Conservation (phyloP, 2,113 vertebrate species). For the Pangasianodon hypophthalmus region DNA sequence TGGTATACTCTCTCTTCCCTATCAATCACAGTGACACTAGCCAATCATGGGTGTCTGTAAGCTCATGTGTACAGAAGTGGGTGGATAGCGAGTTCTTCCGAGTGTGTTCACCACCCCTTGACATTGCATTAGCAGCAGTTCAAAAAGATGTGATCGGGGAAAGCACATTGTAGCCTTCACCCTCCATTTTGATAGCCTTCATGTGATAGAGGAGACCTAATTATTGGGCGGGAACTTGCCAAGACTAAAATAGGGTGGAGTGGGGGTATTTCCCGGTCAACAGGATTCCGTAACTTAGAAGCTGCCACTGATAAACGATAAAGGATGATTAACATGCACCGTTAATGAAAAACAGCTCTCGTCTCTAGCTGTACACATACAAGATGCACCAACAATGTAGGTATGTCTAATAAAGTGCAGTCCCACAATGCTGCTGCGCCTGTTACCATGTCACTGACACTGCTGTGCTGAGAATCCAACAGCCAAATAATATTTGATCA, state of each 20-base stretch:
- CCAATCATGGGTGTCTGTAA: neutral
- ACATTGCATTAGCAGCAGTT: neutral
- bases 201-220: neutral
- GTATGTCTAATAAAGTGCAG: neutral
- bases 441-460: neutral
- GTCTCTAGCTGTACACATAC: neutral
- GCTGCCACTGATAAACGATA: neutral
- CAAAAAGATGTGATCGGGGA: neutral
- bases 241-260: too few relatives aligned
- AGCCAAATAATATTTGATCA: constrained; percentile 7
- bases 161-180: too few relatives aligned
- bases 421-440: neutral
- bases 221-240: neutral
- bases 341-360: neutral
- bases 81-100: neutral
- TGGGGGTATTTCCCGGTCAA: too few relatives aligned
- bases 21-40: neutral
- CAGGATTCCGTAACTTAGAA: neutral
- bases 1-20: neutral
- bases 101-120: neutral
- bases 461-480: neutral
- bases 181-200: neutral
- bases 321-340: neutral
- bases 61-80: neutral
- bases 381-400: neutral